A percentile compares a stretch with the other conserved stretches of the same genome.
Conservation (phyloP, 2,113 vertebrate species). For the Cranoglanis bouderius region DNA sequence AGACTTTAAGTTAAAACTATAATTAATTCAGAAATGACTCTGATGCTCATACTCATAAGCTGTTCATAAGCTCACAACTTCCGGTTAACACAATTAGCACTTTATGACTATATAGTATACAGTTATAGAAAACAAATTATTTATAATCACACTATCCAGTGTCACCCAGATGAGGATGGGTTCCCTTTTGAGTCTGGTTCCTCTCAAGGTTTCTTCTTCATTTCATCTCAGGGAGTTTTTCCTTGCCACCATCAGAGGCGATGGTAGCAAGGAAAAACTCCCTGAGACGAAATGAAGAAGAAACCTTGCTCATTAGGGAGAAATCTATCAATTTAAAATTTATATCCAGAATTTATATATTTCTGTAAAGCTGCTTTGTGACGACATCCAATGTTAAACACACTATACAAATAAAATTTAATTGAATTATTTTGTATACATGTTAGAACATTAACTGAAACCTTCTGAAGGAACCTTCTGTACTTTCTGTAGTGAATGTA, state of each 20-base stretch:
- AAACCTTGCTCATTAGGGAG: neutral
- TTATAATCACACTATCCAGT: neutral
- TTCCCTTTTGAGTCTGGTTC: neutral
- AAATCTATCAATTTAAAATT: neutral
- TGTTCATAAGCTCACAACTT: neutral
- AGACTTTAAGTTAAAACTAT: neutral
- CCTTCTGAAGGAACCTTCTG: neutral
- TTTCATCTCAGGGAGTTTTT: neutral
- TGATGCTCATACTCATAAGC: neutral
- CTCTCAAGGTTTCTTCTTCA: neutral
- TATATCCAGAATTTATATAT: neutral
- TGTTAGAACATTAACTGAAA: neutral
- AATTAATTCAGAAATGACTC: neutral
- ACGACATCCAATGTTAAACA: neutral
- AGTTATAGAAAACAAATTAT: neutral
- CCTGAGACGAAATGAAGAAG: no score
- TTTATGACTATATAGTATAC: neutral
- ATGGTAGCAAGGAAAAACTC: no score
- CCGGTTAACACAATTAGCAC: neutral
- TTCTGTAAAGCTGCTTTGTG: neutral
- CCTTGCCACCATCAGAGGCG: neutral
- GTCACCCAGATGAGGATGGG: neutral
- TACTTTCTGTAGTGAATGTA: neutral
- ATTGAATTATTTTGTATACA: neutral
- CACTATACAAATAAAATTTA: neutral